A percentile compares a stretch with the other conserved stretches of the same genome.
phyloP scores from a whole-genome alignment of 2,888 invertebrate species.

The Tipula vernalis region DNA sequence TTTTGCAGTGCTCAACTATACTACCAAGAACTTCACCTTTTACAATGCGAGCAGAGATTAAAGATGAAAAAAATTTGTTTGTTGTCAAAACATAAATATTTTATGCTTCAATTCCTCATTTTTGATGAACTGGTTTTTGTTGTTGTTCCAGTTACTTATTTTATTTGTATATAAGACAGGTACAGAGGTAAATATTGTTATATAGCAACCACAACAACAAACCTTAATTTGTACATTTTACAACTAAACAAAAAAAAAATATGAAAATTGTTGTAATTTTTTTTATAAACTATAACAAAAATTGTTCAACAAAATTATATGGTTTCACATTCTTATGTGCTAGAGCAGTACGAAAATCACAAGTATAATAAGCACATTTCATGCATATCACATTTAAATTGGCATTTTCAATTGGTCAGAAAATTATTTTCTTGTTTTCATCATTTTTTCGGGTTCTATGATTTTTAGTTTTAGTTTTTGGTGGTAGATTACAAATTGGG shows the following conservation, averaged over 20 bases:
- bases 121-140: background rate
- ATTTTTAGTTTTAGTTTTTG: background rate
- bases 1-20: background rate
- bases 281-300: background rate
- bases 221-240: background rate
- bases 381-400: background rate
- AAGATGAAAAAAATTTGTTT: background rate
- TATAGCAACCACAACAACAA: background rate
- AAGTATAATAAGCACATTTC: background rate
- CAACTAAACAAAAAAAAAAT: no score
- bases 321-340: background rate
- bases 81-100: background rate
- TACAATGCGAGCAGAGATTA: background rate
- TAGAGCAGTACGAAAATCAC: background rate
- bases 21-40: background rate
- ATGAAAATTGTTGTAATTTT: background rate
- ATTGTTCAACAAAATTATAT: background rate
- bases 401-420: background rate
- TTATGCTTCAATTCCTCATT: background rate
- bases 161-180: background rate
- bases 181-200: background rate
- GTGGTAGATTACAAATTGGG: background rate
- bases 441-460: background rate
- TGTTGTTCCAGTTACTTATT: background rate
- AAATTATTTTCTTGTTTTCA: background rate